Conservation (phyloP, 1,140 invertebrate genomes). For the Camponotus vicinus region DNA sequence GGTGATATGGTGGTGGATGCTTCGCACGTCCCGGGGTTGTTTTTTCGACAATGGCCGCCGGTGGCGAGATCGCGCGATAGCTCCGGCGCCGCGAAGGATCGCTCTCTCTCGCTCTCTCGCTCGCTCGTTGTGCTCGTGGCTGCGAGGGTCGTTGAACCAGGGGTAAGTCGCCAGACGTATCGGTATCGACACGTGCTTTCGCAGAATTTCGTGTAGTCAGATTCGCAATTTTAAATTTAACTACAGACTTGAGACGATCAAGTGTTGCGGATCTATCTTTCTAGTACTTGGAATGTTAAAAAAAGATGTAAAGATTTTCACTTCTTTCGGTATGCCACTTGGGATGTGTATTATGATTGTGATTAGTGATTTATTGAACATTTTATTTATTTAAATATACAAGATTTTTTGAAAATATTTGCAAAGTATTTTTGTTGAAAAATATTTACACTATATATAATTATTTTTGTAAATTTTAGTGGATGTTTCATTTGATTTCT, state of each 20-base stretch:
- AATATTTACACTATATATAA: not conserved
- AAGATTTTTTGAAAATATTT: not conserved
- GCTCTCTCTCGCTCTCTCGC: conserved; percentile 23
- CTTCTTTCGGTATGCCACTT: not conserved
- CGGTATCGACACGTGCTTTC: conserved; percentile 66
- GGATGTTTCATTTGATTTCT: conserved; percentile 11
- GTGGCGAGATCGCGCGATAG: conserved; percentile 60
- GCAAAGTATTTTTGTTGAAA: not conserved
- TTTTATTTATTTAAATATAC: not conserved
- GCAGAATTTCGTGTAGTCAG: not conserved
- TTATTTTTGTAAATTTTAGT: not conserved
- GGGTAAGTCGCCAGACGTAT: conserved; percentile 68
- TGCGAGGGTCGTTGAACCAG: conserved; percentile 73
- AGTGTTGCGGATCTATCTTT: not conserved
- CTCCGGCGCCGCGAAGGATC: not conserved
- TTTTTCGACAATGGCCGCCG: conserved; percentile 60
- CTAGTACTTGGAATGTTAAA: not conserved
- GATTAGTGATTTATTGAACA: not conserved
- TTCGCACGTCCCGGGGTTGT: conserved; percentile 26
- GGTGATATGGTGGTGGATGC: conserved; percentile 25
- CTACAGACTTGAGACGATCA: not conserved
- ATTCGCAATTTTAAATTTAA: not conserved
- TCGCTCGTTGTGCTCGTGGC: conserved; percentile 27
- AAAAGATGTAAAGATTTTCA: not conserved
- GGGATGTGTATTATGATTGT: too few species aligned